phyloP scores from a whole-genome alignment of 2,888 invertebrate genomes.

The Heliconius hortense region DNA sequence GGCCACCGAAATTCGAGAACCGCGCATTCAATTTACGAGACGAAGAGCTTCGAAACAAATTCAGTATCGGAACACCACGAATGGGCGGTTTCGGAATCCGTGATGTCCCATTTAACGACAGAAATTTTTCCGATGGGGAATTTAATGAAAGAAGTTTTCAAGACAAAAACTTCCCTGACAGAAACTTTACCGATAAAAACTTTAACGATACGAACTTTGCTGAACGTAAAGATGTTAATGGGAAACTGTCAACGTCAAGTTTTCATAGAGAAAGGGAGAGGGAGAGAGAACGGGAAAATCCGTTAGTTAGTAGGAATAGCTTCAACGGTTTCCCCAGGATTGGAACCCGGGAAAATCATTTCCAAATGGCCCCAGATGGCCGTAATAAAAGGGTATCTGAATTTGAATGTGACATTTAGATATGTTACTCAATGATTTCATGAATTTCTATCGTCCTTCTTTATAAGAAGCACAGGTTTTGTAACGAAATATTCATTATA shows the following conservation, averaged over 20 bases:
- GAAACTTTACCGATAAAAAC: slow-evolving; percentile 62
- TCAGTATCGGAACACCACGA: slow-evolving; percentile 71
- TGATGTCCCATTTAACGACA: slow-evolving; percentile 71
- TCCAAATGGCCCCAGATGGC: slow-evolving; percentile 74
- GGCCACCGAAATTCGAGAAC: slow-evolving; percentile 70
- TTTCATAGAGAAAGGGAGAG: slow-evolving; percentile 72
- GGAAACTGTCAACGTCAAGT: slow-evolving; percentile 75
- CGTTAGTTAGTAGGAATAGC: slow-evolving; percentile 76
- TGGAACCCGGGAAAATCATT: slow-evolving; percentile 69
- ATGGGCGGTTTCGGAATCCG: slow-evolving; percentile 79
- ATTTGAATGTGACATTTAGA: slow-evolving; percentile 83
- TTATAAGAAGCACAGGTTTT: slow-evolving; percentile 1
- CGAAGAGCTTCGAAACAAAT: slow-evolving; percentile 71
- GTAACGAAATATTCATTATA: background rate
- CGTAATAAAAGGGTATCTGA: slow-evolving; percentile 82
- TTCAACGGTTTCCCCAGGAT: slow-evolving; percentile 77
- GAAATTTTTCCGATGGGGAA: slow-evolving; percentile 71
- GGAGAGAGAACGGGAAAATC: slow-evolving; percentile 70
- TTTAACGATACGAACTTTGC: slow-evolving; percentile 57
- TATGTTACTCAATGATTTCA: slow-evolving; percentile 5
- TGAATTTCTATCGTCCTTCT: background rate
- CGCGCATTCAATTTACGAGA: slow-evolving; percentile 72
- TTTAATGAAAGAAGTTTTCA: slow-evolving; percentile 70
- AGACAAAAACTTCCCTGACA: slow-evolving; percentile 66
- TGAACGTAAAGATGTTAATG: slow-evolving; percentile 64